Evolutionary conservation across 2,797 vertebrate species (phyloP).

Genomic region (Holocentrus rufus): DNA sequence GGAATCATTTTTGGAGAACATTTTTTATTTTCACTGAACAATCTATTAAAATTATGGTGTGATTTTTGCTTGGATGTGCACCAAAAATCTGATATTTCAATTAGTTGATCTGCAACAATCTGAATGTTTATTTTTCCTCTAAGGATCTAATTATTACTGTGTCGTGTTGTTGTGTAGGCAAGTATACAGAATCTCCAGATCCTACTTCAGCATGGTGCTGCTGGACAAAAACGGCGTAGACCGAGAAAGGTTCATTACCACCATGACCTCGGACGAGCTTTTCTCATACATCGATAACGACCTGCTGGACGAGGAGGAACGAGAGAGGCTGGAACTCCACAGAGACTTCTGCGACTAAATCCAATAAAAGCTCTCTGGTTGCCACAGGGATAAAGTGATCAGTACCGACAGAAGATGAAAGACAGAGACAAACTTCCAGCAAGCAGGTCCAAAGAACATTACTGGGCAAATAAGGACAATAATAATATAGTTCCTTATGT

Average conservation of each 20-base stretch:
- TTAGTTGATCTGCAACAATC: no score
- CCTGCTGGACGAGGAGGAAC: slow-evolving; percentile 87
- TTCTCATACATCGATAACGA: slow-evolving; percentile 91
- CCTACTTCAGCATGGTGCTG: slow-evolving; percentile 92
- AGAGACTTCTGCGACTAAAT: slow-evolving; percentile 87
- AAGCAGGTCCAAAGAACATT: slow-evolving; percentile 31
- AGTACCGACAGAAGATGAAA: slow-evolving; percentile 21
- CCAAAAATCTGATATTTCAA: no score
- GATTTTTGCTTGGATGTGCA: no score
- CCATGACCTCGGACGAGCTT: slow-evolving; percentile 88
- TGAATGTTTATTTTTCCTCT: not conserved
- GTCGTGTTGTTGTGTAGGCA: slow-evolving; percentile 77
- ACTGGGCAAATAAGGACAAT: slow-evolving; percentile 4
- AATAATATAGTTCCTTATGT: slow-evolving; percentile 25
- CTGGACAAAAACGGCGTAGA: slow-evolving; percentile 90
- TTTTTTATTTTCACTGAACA: no score
- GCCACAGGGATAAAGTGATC: slow-evolving; percentile 49
- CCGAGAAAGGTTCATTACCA: slow-evolving; percentile 90
- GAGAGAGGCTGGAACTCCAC: slow-evolving; percentile 77
- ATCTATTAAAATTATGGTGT: no score
- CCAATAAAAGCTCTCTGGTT: slow-evolving; percentile 38
- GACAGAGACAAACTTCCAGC: slow-evolving; percentile 23
- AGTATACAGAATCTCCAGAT: slow-evolving; percentile 86
- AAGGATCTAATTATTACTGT: not conserved
- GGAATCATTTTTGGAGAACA: no score